Conservation (phyloP, 2,888 invertebrate genomes). For the Pseudococcus viburni region DNA sequence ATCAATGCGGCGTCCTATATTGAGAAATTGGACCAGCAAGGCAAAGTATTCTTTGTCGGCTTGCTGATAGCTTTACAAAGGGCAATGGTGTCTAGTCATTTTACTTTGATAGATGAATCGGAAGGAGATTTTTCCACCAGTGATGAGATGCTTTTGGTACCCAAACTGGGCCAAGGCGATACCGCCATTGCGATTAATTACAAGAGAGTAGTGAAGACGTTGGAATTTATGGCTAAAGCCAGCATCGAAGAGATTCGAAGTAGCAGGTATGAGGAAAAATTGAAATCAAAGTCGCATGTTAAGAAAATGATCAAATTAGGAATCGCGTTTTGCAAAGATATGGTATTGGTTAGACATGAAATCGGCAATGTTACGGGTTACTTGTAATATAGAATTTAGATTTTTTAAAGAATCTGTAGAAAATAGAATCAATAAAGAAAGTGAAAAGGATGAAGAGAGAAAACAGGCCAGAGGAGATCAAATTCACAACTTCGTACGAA, state of each 20-base stretch:
- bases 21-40: background rate
- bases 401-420: no score
- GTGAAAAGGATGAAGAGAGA: no score
- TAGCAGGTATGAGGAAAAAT: background rate
- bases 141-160: background rate
- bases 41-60: background rate
- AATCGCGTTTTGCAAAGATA: background rate
- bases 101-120: background rate
- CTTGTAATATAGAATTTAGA: no score
- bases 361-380: no score
- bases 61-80: background rate
- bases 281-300: background rate
- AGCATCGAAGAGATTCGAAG: background rate
- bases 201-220: background rate
- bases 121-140: background rate
- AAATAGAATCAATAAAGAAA: no score
- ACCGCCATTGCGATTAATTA: background rate
- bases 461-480: no score
- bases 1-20: background rate
- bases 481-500: no score
- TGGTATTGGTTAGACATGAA: background rate
- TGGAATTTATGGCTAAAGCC: background rate
- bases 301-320: background rate
- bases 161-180: background rate
- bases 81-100: background rate